Base-by-base conservation (phyloP, 2,888 invertebrate species). In the Papilio elwesi region DNA sequence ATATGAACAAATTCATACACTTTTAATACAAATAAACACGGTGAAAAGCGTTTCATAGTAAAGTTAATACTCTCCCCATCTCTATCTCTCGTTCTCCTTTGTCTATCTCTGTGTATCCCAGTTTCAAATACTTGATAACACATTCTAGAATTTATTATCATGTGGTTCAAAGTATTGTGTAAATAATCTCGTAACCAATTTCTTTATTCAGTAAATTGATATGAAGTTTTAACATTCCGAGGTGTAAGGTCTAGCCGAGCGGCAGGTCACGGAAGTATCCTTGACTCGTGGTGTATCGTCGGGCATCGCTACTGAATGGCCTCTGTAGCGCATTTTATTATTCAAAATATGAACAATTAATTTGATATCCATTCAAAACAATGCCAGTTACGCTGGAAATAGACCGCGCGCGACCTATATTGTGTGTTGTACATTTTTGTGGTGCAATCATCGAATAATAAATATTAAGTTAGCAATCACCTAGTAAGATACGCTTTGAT, bases 371-470 rank as follows among this genome's bases (percentile, higher is more conserved):
- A 72, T 74, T 71, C 55, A 15, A 70, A 68, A 73, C 71, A 76
- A 76, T 76, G 66, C 67, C 72, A 73, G 73, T 73, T 73, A 48
- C 55, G 38, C 64, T 67, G 71, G 67, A 77, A 76, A 76, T 77
- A 75, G 74, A 71, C 49, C 70, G 48, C 11, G 10, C 47, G 49
- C 64, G 76, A 55, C 73, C 75, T 67, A 74, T 70, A 70, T 74
- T 62, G 52, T 74, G 64, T 64, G 68, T 68, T 63, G 69, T 43
- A 47, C 26, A 48, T n/a, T 36, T 67, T n/a, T 71, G 52, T 66
- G 51, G 59, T 12, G 43, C 69, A 63, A 70, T 63, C 43, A 43
- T 1, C 16, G 64, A 49, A 49, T 64, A 16, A 12, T 59, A 38
- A 59, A 59, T 15, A 43, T 43, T 43, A 43, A 59, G 9, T 11